Evolutionary conservation across 2,888 invertebrate species (phyloP).

Genomic region (Crossocerus cetratus): DNA sequence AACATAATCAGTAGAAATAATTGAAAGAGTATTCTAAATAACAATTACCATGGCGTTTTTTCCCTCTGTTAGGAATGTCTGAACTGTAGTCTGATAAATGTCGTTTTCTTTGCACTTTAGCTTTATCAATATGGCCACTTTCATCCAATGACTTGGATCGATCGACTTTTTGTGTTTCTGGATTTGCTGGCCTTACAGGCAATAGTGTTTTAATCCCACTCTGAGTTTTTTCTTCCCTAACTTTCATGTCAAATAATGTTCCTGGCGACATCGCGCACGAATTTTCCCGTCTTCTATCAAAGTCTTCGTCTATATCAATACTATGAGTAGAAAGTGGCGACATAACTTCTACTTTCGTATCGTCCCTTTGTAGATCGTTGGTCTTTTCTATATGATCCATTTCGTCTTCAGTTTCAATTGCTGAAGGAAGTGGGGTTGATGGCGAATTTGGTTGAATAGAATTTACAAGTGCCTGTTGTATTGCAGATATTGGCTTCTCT

Average conservation of each 20-base stretch:
- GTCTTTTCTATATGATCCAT: constrained; percentile 48
- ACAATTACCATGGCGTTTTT: constrained; percentile 65
- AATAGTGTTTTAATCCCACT: constrained; percentile 79
- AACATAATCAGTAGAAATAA: constrained; percentile 6
- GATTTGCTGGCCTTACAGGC: constrained; percentile 72
- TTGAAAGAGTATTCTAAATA: background rate
- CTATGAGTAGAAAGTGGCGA: constrained; percentile 61
- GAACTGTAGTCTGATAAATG: constrained; percentile 66
- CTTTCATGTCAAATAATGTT: constrained; percentile 70
- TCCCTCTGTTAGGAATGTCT: constrained; percentile 61
- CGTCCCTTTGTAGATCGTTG: constrained; percentile 56
- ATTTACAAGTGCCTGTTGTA: constrained; percentile 24
- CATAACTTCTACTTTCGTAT: constrained; percentile 62
- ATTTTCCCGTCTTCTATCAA: constrained; percentile 61
- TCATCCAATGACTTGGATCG: constrained; percentile 67
- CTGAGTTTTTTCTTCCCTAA: constrained; percentile 75
- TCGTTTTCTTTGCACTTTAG: constrained; percentile 64
- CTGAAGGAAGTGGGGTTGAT: constrained; percentile 23
- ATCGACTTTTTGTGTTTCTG: constrained; percentile 58
- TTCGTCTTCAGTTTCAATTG: constrained; percentile 54
- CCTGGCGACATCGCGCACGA: constrained; percentile 72
- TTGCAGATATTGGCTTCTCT: constrained; percentile 45
- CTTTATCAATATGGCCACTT: constrained; percentile 53
- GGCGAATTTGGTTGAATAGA: constrained; percentile 45
- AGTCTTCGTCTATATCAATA: constrained; percentile 62